Base-by-base conservation (phyloP, 2,113 vertebrate species). In the Prolemur simus region DNA sequence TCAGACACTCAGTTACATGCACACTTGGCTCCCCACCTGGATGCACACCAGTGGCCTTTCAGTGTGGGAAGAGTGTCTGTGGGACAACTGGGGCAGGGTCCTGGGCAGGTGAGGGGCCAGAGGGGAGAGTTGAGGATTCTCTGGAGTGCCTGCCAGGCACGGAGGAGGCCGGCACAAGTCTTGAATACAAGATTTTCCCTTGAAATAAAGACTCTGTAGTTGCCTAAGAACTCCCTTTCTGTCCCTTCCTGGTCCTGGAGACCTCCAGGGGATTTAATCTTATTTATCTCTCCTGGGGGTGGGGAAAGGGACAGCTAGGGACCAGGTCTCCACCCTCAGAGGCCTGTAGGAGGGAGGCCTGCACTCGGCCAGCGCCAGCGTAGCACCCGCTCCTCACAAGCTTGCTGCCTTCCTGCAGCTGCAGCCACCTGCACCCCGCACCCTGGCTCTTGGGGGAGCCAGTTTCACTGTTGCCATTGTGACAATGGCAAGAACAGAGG, bases 1-100 rank as follows among this genome's bases (percentile, higher is more conserved):
- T 97, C 87, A 95, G 93, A 94, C 95, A 93, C 88, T 95, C 93
- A 78, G 84, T 97, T 92, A 95, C 66, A 94, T 47, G 78, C 94
- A 92, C 94, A 97, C 93, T 94, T 52, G 64, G 96, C 93, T 93
- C 83, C 56, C 93, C 74, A 77, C 88, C 85, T 81, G 74, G 66
- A 78, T 84, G 82, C 87, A 92, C 92, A 56, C 88, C 77, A 49
- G 81, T 94, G 91, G 96, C 97, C 97, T 98, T 96, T 91, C 82
- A 2, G 83, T 87, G 71, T 88, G 47, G 66, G 45, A n/a, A 34
- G 34, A 54, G 81, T 86, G 81, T 88, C 86, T 52, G 29, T 56
- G 60, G 77, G 73, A 80, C 1, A n/a, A 37, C 32, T 37, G 39
- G 37, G 47, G 42, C 8, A 74, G 66, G 39, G 85, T 8, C 23